Conservation (phyloP, 2,888 invertebrate genomes). For the Bombylius major region DNA sequence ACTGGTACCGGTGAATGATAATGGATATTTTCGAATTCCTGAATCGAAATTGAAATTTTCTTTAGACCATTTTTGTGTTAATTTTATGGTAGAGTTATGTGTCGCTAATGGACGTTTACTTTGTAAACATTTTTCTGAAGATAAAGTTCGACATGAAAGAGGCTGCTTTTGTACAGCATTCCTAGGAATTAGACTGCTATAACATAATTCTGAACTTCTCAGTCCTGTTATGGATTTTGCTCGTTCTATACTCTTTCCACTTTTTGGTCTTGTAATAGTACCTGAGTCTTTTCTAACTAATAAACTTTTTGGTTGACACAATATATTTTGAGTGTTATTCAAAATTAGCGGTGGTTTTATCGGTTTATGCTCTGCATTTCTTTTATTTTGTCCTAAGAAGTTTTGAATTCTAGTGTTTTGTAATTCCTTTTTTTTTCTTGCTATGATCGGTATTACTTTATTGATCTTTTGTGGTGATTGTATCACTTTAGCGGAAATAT, state of each 20-base stretch:
- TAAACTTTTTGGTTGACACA: conserved; percentile 32
- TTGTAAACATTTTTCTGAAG: conserved; percentile 30
- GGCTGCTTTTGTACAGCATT: conserved; percentile 65
- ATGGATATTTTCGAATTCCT: conserved; percentile 27
- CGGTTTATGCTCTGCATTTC: conserved; percentile 19
- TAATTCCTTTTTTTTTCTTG: conserved; percentile 14
- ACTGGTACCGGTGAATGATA: conserved; percentile 30
- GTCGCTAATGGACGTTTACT: conserved; percentile 40
- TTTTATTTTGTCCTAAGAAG: conserved; percentile 22
- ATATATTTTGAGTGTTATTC: conserved; percentile 25
- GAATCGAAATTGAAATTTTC: conserved; percentile 38
- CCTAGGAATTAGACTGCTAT: conserved; percentile 67
- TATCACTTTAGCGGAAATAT: conserved; percentile 75
- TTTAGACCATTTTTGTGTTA: conserved; percentile 38
- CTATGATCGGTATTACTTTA: conserved; percentile 20
- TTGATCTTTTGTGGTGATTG: conserved; percentile 47
- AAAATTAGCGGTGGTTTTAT: conserved; percentile 13
- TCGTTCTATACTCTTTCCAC: conserved; percentile 51
- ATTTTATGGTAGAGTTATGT: conserved; percentile 34
- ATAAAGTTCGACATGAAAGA: conserved; percentile 36
- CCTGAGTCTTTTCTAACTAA: conserved; percentile 32
- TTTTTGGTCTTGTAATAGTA: conserved; percentile 17
- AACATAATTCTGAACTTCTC: conserved; percentile 68
- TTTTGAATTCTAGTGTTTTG: conserved; percentile 20
- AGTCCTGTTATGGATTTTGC: conserved; percentile 68